Evolutionary conservation across 2,888 invertebrate genomes (phyloP), one percentile per base, ranked within the genome.

Genomic region (Ommatoiulus sabulosus): DNA sequence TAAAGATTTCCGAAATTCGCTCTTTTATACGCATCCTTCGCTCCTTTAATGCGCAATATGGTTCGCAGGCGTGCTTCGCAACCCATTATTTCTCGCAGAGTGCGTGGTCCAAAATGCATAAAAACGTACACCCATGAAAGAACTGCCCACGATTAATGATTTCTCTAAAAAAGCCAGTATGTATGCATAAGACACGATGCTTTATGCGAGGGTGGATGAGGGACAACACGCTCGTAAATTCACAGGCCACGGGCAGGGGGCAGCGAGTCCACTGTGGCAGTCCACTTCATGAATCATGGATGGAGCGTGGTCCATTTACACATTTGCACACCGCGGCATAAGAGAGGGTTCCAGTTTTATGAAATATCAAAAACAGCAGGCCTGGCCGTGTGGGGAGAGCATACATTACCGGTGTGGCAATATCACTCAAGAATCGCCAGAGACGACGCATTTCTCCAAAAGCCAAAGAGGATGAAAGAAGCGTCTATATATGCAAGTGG

Each of bases 281-380:
- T 12, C 35, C 12, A 15, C 80, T 43, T 80, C 80, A 80, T 80
- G 80, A 80, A 80, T 80, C 80, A 80, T 80, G 35, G 10, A 80
- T 80, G 15, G 80, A 80, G 35, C 80, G 80, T 80, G 80, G 80
- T 24, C 80, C 35, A 80, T 80, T 80, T 80, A 35, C 80, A 80
- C 80, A 80, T 80, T 80, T 43, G 57, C 57, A n/a, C 57, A 17
- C 57, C 57, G 17, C 17, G 72, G 72, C 24, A 5, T 24, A 24
- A 24, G 12, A 80, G 80, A 80, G 35, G 80, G 80, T 80, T 80
- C 80, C 35, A 52, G 80, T 80, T 80, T 80, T 80, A 80, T 80
- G 80, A 80, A 80, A 80, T 80, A 80, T 80, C 80, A 80, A 80
- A 35, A 80, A 35, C 35, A 20, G 72, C 24, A 80, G 80, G 63